Conservation (phyloP, 92 coral and sea anemone species). For the Phenganax stokvisi region DNA sequence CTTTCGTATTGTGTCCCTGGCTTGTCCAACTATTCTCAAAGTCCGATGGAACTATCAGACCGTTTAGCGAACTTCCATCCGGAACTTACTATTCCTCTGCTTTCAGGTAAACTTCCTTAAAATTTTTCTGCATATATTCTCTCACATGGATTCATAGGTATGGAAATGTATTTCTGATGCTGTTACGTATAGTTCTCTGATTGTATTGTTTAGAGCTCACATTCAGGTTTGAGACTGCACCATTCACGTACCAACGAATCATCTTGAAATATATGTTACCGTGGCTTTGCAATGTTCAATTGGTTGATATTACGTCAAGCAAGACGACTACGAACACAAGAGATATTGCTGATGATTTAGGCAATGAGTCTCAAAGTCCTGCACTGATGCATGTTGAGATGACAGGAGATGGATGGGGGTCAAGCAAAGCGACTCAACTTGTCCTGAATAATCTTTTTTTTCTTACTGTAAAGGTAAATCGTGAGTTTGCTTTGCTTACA, state of each 20-base stretch:
- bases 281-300: slow-evolving; percentile 85
- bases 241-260: slow-evolving; percentile 83
- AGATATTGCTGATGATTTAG: slow-evolving; percentile 43
- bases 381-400: slow-evolving; percentile 70
- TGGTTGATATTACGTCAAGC: slow-evolving; percentile 62
- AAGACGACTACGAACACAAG: slow-evolving; percentile 43
- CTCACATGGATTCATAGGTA: neutral
- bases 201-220: slow-evolving; percentile 69
- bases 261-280: slow-evolving; percentile 91
- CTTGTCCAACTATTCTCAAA: slow-evolving; percentile 89
- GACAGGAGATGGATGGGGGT: slow-evolving; percentile 98
- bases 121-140: neutral
- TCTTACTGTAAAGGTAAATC: slow-evolving; percentile 81
- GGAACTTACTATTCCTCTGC: slow-evolving; percentile 86
- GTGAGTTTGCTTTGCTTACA: no score
- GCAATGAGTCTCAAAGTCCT: slow-evolving; percentile 47
- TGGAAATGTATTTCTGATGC: neutral
- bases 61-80: slow-evolving; percentile 89
- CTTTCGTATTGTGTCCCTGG: slow-evolving; percentile 85
- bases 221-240: slow-evolving; percentile 76
- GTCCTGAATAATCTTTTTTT: slow-evolving; percentile 90
- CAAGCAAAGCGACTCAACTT: slow-evolving; percentile 84
- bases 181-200: neutral
- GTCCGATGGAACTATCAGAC: slow-evolving; percentile 68
- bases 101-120: slow-evolving; percentile 62